Evolutionary conservation across 2,113 vertebrate species (phyloP).

Genomic region (Circaetus gallicus): DNA sequence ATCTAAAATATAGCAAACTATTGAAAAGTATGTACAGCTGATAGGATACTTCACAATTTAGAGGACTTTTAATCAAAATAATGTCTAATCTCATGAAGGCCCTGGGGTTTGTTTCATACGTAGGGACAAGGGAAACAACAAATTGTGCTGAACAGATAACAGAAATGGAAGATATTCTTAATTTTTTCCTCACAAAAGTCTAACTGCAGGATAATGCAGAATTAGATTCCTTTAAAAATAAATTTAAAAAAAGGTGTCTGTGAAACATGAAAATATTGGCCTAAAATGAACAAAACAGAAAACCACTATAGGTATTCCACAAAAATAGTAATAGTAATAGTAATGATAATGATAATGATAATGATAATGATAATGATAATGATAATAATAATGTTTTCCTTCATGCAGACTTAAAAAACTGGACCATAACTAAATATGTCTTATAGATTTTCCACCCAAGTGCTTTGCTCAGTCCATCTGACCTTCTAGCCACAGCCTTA

Average conservation of each 20-base stretch:
- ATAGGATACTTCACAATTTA: background rate
- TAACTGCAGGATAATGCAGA: background rate
- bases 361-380: background rate
- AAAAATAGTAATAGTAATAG: background rate
- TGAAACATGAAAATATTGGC: background rate
- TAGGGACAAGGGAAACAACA: background rate
- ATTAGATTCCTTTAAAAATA: background rate
- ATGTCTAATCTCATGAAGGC: background rate
- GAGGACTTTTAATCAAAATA: background rate
- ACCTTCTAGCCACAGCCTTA: constrained; percentile 27
- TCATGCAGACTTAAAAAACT: constrained; percentile 29
- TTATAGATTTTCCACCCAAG: background rate
- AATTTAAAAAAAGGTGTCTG: background rate
- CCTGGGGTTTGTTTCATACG: background rate
- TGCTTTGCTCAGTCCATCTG: background rate
- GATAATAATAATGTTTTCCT: background rate
- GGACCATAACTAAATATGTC: background rate
- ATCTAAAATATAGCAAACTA: background rate
- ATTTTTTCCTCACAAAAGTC: background rate
- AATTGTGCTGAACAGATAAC: background rate
- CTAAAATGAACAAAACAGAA: background rate
- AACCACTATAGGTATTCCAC: background rate
- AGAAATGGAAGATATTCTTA: background rate
- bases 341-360: background rate
- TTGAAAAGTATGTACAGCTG: background rate